Percentiles rank a stretch among this genome's conserved stretches.
phyloP scores from a whole-genome alignment of 2,888 invertebrate species.

The Anarsia innoxiella region DNA sequence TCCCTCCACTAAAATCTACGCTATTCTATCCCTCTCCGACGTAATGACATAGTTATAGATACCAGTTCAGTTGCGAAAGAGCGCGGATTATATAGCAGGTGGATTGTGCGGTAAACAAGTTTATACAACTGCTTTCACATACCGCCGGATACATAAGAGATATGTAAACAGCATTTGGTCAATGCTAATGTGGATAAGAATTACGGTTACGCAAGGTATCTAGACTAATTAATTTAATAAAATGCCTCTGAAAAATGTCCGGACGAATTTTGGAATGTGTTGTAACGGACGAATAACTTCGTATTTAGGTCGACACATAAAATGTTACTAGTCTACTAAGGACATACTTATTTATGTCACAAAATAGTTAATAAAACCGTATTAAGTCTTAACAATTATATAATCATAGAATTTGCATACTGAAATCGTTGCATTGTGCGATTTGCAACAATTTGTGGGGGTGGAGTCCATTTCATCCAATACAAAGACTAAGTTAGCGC shows the following conservation, averaged over 20 bases:
- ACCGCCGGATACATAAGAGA: slow-evolving; percentile 44
- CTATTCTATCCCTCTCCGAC: slow-evolving; percentile 37
- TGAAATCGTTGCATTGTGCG: slow-evolving; percentile 18
- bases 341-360: too few relatives aligned
- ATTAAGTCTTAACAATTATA: too few relatives aligned
- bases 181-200: slow-evolving; percentile 14
- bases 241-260: neutral
- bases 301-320: too few relatives aligned
- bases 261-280: too few relatives aligned
- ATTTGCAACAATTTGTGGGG: slow-evolving; percentile 43
- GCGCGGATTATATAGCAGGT: slow-evolving; percentile 74
- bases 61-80: slow-evolving; percentile 69
- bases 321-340: too few relatives aligned
- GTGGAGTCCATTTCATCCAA: slow-evolving; percentile 62
- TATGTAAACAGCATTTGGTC: slow-evolving; percentile 21
- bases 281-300: too few relatives aligned
- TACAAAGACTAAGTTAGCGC: slow-evolving; percentile 44
- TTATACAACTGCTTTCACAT: slow-evolving; percentile 72
- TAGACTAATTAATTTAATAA: neutral
- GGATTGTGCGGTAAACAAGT: slow-evolving; percentile 68
- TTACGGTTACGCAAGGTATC: slow-evolving; percentile 5
- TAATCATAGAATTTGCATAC: too few relatives aligned
- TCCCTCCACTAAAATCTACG: slow-evolving; percentile 29
- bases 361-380: too few relatives aligned
- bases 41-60: slow-evolving; percentile 72